Conservation (phyloP, 2,797 vertebrate species). For the Sebastes minor region DNA sequence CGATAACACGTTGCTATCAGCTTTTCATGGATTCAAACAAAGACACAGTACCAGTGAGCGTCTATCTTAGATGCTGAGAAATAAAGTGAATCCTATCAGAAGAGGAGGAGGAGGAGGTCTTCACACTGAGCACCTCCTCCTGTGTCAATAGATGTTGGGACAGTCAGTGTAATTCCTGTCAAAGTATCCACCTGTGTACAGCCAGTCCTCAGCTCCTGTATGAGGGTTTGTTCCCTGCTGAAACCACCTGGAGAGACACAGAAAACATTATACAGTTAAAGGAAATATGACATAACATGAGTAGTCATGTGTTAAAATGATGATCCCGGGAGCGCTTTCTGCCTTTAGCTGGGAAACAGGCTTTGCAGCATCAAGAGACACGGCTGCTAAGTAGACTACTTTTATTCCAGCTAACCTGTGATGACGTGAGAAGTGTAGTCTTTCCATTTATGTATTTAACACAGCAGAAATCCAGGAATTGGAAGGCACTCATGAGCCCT, state of each 20-base stretch:
- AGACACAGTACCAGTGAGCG: constrained; percentile 45
- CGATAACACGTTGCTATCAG: constrained; percentile 34
- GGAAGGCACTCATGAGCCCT: not conserved
- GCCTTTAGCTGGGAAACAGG: not conserved
- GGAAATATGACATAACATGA: not conserved
- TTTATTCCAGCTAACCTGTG: not conserved
- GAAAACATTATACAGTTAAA: not conserved
- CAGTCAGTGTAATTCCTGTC: constrained; percentile 93
- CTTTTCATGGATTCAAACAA: constrained; percentile 27
- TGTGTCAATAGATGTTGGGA: constrained; percentile 93
- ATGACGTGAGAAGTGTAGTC: not conserved
- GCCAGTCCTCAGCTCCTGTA: constrained; percentile 91
- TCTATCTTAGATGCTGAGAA: constrained; percentile 36
- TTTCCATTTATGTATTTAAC: not conserved
- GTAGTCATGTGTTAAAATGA: not conserved
- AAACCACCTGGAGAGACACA: constrained; percentile 77
- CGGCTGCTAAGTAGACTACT: not conserved
- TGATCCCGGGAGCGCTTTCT: not conserved
- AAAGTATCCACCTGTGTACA: constrained; percentile 94
- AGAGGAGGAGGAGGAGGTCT: not conserved
- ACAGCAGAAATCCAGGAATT: not conserved
- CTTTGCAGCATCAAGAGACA: not conserved
- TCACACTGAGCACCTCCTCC: constrained; percentile 17
- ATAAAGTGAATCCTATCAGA: constrained; percentile 40
- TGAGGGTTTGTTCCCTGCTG: constrained; percentile 88